phyloP scores from a whole-genome alignment of 2,113 vertebrate species.

The Ptilonorhynchus violaceus region DNA sequence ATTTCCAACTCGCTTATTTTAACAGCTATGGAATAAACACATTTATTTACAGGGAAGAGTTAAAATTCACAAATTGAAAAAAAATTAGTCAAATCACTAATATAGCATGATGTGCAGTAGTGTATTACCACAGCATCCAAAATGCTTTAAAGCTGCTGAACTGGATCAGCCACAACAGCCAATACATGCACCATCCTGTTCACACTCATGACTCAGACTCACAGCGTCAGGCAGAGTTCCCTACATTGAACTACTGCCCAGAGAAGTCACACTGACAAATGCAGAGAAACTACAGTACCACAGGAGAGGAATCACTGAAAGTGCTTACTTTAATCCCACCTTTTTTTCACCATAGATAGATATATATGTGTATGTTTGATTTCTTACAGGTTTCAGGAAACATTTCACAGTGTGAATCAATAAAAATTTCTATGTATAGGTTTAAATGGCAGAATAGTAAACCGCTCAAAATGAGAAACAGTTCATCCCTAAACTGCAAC shows the following conservation, averaged over 20 bases:
- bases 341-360: neutral
- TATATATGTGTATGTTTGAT: accelerated
- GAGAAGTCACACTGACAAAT: neutral
- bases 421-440: neutral
- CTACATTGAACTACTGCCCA: neutral
- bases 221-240: neutral
- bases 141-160: slow-evolving; percentile 17
- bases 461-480: neutral
- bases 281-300: neutral
- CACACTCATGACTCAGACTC: slow-evolving; percentile 17
- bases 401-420: neutral
- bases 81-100: neutral
- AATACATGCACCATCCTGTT: slow-evolving; percentile 1
- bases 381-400: neutral
- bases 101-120: neutral
- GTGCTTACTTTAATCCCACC: neutral
- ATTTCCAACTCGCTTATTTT: neutral
- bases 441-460: neutral
- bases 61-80: neutral
- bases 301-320: neutral
- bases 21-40: neutral
- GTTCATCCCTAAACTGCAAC: neutral
- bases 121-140: neutral
- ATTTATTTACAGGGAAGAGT: neutral
- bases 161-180: neutral